Evolutionary conservation across 2,797 vertebrate genomes (phyloP), one percentile per base, ranked within the genome.

Genomic region (Alfaro cultratus): DNA sequence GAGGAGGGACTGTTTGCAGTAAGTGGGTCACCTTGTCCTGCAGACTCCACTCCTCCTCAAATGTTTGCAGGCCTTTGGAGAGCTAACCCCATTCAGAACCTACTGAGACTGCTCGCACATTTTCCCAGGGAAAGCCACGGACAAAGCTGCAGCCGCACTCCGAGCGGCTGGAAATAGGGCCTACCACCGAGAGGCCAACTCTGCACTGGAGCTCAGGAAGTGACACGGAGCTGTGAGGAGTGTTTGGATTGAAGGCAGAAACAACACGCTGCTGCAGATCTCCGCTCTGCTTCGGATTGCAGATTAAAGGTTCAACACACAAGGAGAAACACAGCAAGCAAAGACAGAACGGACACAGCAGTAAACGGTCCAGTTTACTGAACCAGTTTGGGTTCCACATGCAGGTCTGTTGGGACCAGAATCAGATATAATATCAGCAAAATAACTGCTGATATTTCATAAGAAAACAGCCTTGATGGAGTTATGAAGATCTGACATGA

Each of bases 1-100:
- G 68, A 81, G n/a, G 15, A 74, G 43, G 23, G 75, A 81, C 16
- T 23, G 74, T 67, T 88, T 87, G 29, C 9, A 85, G 89, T 83
- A 94, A 93, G 86, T 94, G 92, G 94, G 94, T 94, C 93, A 92
- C 90, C 91, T 93, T 90, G 92, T 92, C 94, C 92, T 90, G 91
- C n/a, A 86, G 87, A 88, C 83, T 73, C 74, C 41, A 46, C 80
- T 91, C 84, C 86, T 91, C 75, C 85, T 90, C 83, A 87, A 90
- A 88, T 91, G 91, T 87, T 77, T 80, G 57, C 21, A 2, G 75
- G 84, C 83, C 92, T 92, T 87, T 62, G 31, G 94, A 93, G 93
- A 94, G 71, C 86, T 91, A 78, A 93, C 94, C 94, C 85, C 92
- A 92, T 94, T 94, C 90, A 74, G 10, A 26, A 77, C 67, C 71